phyloP scores from a whole-genome alignment of 2,888 invertebrate genomes.

The Leucozona laternaria region DNA sequence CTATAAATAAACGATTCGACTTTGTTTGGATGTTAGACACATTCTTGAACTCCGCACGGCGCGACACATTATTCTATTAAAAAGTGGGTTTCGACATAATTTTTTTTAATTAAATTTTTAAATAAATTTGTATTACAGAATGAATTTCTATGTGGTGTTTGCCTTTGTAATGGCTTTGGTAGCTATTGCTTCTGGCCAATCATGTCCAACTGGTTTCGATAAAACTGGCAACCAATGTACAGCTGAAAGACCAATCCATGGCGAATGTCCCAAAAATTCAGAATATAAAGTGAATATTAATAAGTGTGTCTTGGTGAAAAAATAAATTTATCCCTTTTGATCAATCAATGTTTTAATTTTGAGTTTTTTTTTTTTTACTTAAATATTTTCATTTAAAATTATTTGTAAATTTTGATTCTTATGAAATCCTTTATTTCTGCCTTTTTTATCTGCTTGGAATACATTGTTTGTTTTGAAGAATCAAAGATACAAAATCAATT shows the following conservation, averaged over 20 bases:
- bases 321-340: conserved; percentile 35
- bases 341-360: not conserved
- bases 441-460: too few relatives aligned
- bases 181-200: conserved; percentile 77
- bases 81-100: not conserved
- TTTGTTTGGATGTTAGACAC: not conserved
- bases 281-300: conserved; percentile 78
- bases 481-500: too few relatives aligned
- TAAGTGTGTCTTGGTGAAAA: conserved; percentile 79
- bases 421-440: too few relatives aligned
- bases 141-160: conserved; percentile 80
- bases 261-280: conserved; percentile 80
- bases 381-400: too few relatives aligned
- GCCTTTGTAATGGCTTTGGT: conserved; percentile 79
- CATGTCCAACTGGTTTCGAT: conserved; percentile 78
- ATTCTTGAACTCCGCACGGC: not conserved
- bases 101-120: not conserved
- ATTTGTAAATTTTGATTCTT: too few relatives aligned
- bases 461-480: too few relatives aligned
- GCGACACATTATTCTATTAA: not conserved
- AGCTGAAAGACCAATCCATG: conserved; percentile 79
- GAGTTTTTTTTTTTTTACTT: not conserved
- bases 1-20: not conserved
- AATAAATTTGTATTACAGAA: conserved; percentile 60
- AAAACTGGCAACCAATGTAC: conserved; percentile 77